These are phyloP conservation scores for Aptenodytes patagonicus DNA, from an alignment of 2,113 vertebrate genomes.

Conservation along the genomic window DNA sequence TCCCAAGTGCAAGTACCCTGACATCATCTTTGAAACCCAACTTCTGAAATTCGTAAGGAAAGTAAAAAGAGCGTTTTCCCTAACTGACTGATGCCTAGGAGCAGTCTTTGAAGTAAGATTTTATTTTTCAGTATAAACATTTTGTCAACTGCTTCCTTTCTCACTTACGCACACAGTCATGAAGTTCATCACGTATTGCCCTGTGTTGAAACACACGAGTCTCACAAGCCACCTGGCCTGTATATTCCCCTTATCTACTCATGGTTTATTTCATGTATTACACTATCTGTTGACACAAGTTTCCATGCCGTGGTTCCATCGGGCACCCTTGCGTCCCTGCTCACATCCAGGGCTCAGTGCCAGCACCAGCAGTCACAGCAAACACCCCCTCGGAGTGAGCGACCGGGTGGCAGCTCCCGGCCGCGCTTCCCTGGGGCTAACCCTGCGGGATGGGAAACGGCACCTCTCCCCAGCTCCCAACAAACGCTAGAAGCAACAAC, in stretches of 20 bases:
- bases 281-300: not conserved
- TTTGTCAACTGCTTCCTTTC: not conserved
- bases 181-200: not conserved
- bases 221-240: not conserved
- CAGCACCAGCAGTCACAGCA: not conserved
- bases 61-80: not conserved
- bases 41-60: not conserved
- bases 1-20: not conserved
- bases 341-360: not conserved
- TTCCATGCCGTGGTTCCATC: not conserved
- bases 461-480: not conserved
- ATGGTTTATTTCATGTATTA: not conserved
- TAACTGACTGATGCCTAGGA: not conserved
- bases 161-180: not conserved
- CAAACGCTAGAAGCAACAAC: not conserved
- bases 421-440: not conserved
- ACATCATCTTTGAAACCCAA: not conserved
- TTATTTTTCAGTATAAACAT: not conserved
- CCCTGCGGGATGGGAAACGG: not conserved
- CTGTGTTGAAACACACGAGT: not conserved
- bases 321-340: rapidly evolving
- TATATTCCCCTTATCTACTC: not conserved
- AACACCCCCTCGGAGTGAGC: rapidly evolving
- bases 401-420: not conserved
- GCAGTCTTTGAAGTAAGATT: not conserved